Conservation (phyloP, 2,797 vertebrate genomes). For the Myotis myotis region DNA sequence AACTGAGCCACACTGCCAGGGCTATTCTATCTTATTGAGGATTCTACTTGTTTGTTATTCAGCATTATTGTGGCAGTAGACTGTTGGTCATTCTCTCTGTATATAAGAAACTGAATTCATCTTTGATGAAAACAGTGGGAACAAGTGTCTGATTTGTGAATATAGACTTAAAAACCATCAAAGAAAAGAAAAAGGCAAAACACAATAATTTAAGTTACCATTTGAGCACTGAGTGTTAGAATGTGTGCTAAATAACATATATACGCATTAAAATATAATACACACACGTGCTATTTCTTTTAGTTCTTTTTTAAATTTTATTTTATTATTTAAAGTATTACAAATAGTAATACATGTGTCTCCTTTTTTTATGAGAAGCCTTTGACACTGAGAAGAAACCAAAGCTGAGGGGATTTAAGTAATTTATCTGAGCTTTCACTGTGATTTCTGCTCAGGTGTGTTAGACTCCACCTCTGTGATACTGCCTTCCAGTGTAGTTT, state of each 20-base stretch:
- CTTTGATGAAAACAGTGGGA: not conserved
- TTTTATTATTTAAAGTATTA: no score
- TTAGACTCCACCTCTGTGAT: not conserved
- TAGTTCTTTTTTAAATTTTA: not conserved
- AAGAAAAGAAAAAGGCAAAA: not conserved
- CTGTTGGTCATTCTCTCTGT: not conserved
- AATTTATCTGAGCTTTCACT: not conserved
- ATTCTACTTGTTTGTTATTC: not conserved
- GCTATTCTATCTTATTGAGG: not conserved
- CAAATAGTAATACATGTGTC: no score
- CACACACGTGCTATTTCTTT: not conserved
- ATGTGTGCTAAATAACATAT: not conserved
- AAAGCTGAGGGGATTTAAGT: not conserved
- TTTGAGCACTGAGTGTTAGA: not conserved
- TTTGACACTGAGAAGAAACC: not conserved
- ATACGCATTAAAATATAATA: not conserved
- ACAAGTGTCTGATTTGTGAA: not conserved
- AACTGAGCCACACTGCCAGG: not conserved
- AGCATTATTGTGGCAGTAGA: not conserved
- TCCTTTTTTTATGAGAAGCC: not conserved
- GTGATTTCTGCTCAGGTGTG: not conserved
- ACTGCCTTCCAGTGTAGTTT: not conserved
- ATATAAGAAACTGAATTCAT: slow-evolving; percentile 12
- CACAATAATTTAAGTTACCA: not conserved
- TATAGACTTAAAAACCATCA: not conserved